A percentile compares a stretch with the other conserved stretches of the same genome.
These are phyloP conservation scores for Drosophila gunungcola DNA, from an alignment of 1,140 invertebrate species.

Conservation along the genomic window DNA sequence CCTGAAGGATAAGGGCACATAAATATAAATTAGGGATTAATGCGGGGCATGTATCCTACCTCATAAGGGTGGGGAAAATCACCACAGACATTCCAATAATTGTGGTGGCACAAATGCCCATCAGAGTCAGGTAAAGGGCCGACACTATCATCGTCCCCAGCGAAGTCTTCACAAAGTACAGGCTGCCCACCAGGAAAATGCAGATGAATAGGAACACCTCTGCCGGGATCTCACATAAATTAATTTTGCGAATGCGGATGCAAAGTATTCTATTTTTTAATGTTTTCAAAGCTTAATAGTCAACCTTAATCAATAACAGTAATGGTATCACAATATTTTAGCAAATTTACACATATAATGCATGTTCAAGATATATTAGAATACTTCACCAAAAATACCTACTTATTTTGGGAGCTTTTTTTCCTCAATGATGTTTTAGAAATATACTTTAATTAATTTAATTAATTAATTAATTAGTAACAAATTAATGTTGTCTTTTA, in stretches of 20 bases:
- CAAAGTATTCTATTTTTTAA: background rate
- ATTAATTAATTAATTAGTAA: too few relatives aligned
- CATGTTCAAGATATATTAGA: too few relatives aligned
- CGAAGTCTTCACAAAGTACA: constrained; percentile 47
- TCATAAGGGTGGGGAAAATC: constrained; percentile 86
- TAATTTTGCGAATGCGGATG: background rate
- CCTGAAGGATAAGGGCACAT: constrained; percentile 13
- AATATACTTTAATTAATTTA: too few relatives aligned
- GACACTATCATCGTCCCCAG: constrained; percentile 31
- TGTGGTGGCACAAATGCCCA: constrained; percentile 85
- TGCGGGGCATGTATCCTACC: constrained; percentile 76
- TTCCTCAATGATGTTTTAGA: too few relatives aligned
- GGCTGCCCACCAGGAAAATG: constrained; percentile 53
- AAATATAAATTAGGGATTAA: background rate
- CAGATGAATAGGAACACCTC: constrained; percentile 58
- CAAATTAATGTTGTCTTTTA: too few relatives aligned
- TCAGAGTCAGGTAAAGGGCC: constrained; percentile 84
- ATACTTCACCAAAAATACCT: too few relatives aligned
- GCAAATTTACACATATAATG: too few relatives aligned
- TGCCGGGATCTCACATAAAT: constrained; percentile 5
- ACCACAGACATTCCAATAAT: constrained; percentile 86
- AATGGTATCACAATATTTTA: too few relatives aligned
- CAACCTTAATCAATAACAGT: background rate
- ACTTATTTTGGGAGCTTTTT: too few relatives aligned
- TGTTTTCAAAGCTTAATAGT: too few relatives aligned